Conservation (phyloP, 2,113 vertebrate species). For the Sus scrofa region T2T-Sscrofa CM000816.6:36387501-36388000, state of each 20-base stretch:
- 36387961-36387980: slow-evolving; percentile 17
- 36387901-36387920: slow-evolving; percentile 42
- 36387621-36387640: not conserved
- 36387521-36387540: not conserved
- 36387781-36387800: slow-evolving; percentile 41
- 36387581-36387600: slow-evolving; percentile 26
- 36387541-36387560: slow-evolving; percentile 1
- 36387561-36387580: not conserved
- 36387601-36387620: not conserved
- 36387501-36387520: not conserved
- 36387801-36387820: slow-evolving; percentile 38
- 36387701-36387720: not conserved
- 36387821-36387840: slow-evolving; percentile 2
- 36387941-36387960: not conserved
- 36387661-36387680: not conserved
- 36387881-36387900: slow-evolving; percentile 32
- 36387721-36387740: not conserved
- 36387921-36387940: slow-evolving; percentile 12
- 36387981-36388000: not conserved
- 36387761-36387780: not conserved
- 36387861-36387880: not conserved
- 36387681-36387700: slow-evolving; percentile 64
- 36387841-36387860: not conserved
- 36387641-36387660: not conserved
- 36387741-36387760: not conserved